Conservation (phyloP, 2,888 invertebrate species). For the Dryococelus australis region DNA sequence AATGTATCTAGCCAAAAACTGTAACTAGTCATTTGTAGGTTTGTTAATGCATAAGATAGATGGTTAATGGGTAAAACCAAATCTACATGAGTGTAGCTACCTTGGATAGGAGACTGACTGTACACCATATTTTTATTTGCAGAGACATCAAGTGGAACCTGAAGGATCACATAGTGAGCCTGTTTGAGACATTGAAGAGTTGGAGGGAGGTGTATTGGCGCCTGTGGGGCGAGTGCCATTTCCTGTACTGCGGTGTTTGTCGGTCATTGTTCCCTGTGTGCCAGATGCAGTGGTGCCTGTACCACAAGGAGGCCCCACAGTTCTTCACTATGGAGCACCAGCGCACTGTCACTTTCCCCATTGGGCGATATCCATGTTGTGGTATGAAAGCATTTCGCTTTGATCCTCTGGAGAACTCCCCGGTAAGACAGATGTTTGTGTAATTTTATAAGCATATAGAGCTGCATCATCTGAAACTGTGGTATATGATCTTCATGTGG, state of each 20-base stretch:
- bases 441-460: neutral
- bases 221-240: slow-evolving; percentile 91
- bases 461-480: too few relatives aligned
- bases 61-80: too few relatives aligned
- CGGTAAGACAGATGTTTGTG: slow-evolving; percentile 57
- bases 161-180: slow-evolving; percentile 77
- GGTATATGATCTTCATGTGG: too few relatives aligned
- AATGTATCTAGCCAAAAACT: too few relatives aligned
- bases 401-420: slow-evolving; percentile 71
- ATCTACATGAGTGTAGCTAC: too few relatives aligned
- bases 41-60: too few relatives aligned
- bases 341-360: slow-evolving; percentile 59
- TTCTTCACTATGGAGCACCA: slow-evolving; percentile 76
- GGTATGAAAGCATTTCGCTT: slow-evolving; percentile 84
- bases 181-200: slow-evolving; percentile 80
- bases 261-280: slow-evolving; percentile 78
- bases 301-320: slow-evolving; percentile 80
- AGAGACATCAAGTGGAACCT: slow-evolving; percentile 83
- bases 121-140: too few relatives aligned
- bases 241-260: slow-evolving; percentile 81
- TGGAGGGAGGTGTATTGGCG: slow-evolving; percentile 96
- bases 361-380: slow-evolving; percentile 80
- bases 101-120: too few relatives aligned
- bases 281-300: slow-evolving; percentile 69
- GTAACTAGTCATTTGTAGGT: too few relatives aligned